Evolutionary conservation across 2,888 invertebrate species (phyloP).

Genomic region (Bellardia bayeri): DNA sequence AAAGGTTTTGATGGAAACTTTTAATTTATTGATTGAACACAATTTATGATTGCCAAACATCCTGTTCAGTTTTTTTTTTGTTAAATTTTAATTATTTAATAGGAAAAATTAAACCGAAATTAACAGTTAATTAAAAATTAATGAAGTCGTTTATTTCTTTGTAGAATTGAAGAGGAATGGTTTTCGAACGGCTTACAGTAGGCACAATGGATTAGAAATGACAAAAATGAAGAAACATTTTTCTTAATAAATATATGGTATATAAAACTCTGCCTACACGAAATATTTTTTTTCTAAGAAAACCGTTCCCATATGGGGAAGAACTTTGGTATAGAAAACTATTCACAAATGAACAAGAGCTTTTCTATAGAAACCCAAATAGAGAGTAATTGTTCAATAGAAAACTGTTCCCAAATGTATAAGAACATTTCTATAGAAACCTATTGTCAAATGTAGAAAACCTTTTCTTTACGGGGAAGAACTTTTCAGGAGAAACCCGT

Average conservation of each 20-base stretch:
- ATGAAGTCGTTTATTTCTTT: not conserved
- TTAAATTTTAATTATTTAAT: slow-evolving; percentile 1
- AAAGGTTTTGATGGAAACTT: not conserved
- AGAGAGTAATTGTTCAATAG: too few species aligned
- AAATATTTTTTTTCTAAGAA: not conserved
- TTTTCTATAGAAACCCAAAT: not conserved
- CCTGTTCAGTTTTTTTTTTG: slow-evolving; percentile 1
- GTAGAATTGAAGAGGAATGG: not conserved
- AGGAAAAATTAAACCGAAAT: slow-evolving; percentile 27
- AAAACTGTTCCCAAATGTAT: not conserved
- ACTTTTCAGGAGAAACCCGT: not conserved
- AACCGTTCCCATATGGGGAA: not conserved
- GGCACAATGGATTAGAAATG: slow-evolving; percentile 18
- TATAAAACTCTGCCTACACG: not conserved
- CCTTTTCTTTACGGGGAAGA: not conserved
- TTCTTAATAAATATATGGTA: not conserved
- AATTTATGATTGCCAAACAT: slow-evolving; percentile 48
- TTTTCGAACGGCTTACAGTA: not conserved
- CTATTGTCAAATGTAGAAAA: not conserved
- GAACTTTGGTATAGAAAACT: not conserved
- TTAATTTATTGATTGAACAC: not conserved
- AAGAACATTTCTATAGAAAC: not conserved
- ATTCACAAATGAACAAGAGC: not conserved
- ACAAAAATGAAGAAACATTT: not conserved
- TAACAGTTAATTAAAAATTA: slow-evolving; percentile 23